Conservation (phyloP, 2,113 vertebrate species). For the Struthio camelus region DNA sequence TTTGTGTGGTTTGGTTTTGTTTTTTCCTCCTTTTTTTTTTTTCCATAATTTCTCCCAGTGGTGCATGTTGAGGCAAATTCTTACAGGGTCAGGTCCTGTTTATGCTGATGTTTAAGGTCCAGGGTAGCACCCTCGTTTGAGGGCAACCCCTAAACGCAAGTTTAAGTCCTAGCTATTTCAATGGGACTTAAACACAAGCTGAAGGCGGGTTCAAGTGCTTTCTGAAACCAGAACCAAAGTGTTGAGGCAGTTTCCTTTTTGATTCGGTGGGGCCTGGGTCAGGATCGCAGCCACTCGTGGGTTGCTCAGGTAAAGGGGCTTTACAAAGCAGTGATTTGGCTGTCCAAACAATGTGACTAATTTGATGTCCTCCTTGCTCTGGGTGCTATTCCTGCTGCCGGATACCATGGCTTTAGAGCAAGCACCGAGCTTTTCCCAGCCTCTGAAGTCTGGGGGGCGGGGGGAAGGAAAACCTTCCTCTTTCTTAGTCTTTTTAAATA, state of each 20-base stretch:
- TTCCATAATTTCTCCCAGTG: background rate
- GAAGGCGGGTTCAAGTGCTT: background rate
- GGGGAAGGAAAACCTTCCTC: background rate
- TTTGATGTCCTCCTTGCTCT: background rate
- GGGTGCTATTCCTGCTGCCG: background rate
- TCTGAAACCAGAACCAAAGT: background rate
- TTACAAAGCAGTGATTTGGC: background rate
- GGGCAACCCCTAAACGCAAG: background rate
- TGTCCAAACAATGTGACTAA: background rate
- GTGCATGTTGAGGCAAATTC: background rate
- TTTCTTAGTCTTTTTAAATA: background rate
- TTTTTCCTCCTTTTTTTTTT: too few relatives aligned
- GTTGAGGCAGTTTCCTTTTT: background rate
- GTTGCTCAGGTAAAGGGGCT: background rate
- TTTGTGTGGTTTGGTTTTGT: background rate
- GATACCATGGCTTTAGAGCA: background rate
- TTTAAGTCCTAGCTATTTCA: background rate
- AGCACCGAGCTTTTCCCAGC: background rate
- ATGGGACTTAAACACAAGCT: background rate
- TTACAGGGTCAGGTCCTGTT: too few relatives aligned
- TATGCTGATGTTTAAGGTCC: too few relatives aligned
- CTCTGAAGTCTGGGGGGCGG: too few relatives aligned
- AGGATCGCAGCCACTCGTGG: fast-evolving
- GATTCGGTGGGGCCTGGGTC: background rate
- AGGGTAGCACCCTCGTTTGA: background rate